These are phyloP conservation scores for Sarcoramphus papa DNA, from an alignment of 2,797 vertebrate genomes.

Conservation along the genomic window DNA sequence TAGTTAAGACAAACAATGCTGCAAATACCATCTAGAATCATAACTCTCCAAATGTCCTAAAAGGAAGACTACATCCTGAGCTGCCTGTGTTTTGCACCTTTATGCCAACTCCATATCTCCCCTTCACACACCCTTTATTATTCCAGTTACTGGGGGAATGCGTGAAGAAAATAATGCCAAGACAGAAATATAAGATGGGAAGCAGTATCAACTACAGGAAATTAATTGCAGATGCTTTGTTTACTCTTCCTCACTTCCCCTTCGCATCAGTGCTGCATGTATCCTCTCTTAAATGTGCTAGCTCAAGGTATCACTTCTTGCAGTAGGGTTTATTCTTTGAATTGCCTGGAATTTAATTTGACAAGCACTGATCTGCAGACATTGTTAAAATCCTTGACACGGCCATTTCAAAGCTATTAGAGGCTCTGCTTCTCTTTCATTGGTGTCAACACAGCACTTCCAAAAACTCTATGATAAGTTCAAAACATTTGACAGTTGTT, in stretches of 20 bases:
- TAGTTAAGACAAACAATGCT: not conserved
- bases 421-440: not conserved
- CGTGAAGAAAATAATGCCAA: not conserved
- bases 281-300: not conserved
- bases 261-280: not conserved
- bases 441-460: not conserved
- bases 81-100: not conserved
- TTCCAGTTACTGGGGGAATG: not conserved
- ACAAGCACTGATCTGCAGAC: not conserved
- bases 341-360: not conserved
- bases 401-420: not conserved
- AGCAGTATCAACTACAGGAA: not conserved
- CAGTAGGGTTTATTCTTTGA: not conserved
- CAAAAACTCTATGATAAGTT: not conserved
- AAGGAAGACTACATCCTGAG: not conserved
- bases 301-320: not conserved
- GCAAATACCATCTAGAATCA: not conserved
- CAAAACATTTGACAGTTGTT: not conserved
- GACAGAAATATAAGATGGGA: not conserved
- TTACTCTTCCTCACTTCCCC: not conserved
- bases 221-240: not conserved
- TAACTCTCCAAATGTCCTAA: not conserved
- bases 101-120: not conserved
- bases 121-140: not conserved
- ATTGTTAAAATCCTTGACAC: not conserved